Conservation (phyloP, 2,113 vertebrate species). For the Taxidea taxus region DNA sequence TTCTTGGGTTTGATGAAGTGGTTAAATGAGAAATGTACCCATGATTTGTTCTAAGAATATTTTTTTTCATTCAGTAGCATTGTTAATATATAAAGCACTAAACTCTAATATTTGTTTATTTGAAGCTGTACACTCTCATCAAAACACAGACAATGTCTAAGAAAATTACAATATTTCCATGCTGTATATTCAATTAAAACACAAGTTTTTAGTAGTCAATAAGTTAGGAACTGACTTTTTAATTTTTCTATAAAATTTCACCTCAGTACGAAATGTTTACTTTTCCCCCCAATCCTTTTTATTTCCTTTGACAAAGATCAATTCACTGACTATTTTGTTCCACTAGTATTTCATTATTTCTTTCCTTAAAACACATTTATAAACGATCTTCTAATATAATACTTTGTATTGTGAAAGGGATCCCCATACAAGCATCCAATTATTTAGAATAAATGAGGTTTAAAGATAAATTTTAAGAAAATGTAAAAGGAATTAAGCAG, state of each 20-base stretch:
- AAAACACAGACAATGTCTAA: conserved; percentile 55
- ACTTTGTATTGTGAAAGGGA: conserved; percentile 74
- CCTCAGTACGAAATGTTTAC: conserved; percentile 15
- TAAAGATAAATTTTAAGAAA: conserved; percentile 68
- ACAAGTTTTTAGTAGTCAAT: conserved; percentile 10
- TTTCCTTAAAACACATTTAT: conserved; percentile 67
- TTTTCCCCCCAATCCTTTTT: conserved; percentile 58
- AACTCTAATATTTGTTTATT: conserved; percentile 10
- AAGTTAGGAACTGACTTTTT: conserved; percentile 42
- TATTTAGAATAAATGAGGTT: conserved; percentile 79
- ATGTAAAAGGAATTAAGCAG: conserved; percentile 82
- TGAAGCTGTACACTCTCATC: conserved; percentile 57
- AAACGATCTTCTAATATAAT: conserved; percentile 78
- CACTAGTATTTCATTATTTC: conserved; percentile 76
- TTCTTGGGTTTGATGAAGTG: conserved; percentile 19
- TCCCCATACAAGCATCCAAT: conserved; percentile 83
- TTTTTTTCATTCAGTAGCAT: background rate
- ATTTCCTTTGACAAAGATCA: conserved; percentile 53
- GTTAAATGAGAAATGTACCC: background rate
- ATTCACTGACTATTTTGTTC: conserved; percentile 62
- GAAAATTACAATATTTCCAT: conserved; percentile 32
- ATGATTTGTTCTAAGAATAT: background rate
- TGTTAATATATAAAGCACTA: conserved; percentile 18
- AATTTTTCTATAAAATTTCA: conserved; percentile 58
- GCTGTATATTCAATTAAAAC: background rate